These are phyloP conservation scores for Pyrochroa serraticornis DNA, from an alignment of 2,888 invertebrate genomes.

Conservation along the genomic window DNA sequence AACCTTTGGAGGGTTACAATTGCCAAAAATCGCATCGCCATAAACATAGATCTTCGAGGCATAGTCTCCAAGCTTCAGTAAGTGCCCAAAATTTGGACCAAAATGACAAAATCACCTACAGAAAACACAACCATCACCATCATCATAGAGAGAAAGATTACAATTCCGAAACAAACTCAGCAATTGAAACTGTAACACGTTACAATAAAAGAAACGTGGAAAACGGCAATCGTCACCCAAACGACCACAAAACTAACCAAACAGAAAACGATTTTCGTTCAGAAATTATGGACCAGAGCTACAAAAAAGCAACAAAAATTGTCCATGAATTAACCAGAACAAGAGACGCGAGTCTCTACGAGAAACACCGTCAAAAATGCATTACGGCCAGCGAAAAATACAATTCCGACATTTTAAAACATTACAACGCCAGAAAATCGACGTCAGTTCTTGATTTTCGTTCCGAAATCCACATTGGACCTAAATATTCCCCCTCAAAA, in stretches of 20 bases:
- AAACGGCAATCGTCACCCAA: conserved; percentile 34
- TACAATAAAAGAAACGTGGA: conserved; percentile 42
- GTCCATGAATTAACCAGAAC: conserved; percentile 54
- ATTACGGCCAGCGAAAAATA: conserved; percentile 56
- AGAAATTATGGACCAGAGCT: conserved; percentile 55
- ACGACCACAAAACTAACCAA: conserved; percentile 23
- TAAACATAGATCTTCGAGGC: conserved; percentile 49
- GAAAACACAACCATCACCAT: conserved; percentile 50
- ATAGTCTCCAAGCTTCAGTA: conserved; percentile 55
- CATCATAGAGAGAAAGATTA: conserved; percentile 60
- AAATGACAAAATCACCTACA: conserved; percentile 46
- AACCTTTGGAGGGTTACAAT: conserved; percentile 42
- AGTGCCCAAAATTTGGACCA: conserved; percentile 62
- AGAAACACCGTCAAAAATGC: conserved; percentile 55
- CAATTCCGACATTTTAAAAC: conserved; percentile 52
- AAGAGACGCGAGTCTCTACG: conserved; percentile 47
- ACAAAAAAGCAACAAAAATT: conserved; percentile 56
- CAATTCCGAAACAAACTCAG: conserved; percentile 66
- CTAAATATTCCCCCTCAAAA: conserved; percentile 51
- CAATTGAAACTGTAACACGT: conserved; percentile 57
- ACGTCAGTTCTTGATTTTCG: conserved; percentile 64
- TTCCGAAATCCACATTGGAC: conserved; percentile 54
- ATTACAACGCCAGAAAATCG: conserved; percentile 64
- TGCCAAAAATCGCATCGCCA: conserved; percentile 47
- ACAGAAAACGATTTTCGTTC: conserved; percentile 42